Base-by-base conservation (phyloP, 1,140 invertebrate genomes). In the Bombus pyrosoma region DNA sequence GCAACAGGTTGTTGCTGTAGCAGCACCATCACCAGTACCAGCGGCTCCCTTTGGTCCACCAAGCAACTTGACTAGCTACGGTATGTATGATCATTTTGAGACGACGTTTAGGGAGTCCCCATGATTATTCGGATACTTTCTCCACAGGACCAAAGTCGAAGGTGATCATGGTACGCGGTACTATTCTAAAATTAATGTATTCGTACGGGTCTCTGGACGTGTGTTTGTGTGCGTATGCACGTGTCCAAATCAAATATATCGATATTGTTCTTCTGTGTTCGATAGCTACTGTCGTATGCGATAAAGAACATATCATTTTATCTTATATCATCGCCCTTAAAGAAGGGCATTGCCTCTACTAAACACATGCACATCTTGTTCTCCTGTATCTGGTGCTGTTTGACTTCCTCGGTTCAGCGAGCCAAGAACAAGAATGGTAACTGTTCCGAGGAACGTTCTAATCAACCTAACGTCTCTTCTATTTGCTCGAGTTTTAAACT, bases 1-100 rank as follows among this genome's bases (percentile, higher is more conserved):
- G 92, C 92, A 93, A 93, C 92, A 93, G 92, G 92, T 93, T 93
- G 92, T 89, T 88, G 87, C 87, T 87, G 89, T 83, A 86, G 73
- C 79, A 69, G 86, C 85, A 87, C 85, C 81, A 78, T 79, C 62
- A 72, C 75, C 64, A 85, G 72, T 80, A 76, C 83, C 76, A 41
- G 43, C 74, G 85, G 47, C 74, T 81, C 78, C 72, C 81, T 77
- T 86, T 84, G 81, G 79, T 73, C 41, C 62, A 68, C 28, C 83
- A 28, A 86, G 85, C 71, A 90, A 82, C 62, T 25, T 32, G 53
- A n/a, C 79, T 79, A 80, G 39, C 59, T 10, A 8, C 9, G 28
- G 28, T n/a, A 39, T 15, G 34, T n/a, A 59, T 22, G 76, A 78
- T 69, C 68, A 68, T 71, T 83, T 66, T 28, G 59, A n/a, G 37